Evolutionary conservation across 92 coral and sea anemone species (phyloP).

Genomic region (Micromussa lordhowensis): DNA sequence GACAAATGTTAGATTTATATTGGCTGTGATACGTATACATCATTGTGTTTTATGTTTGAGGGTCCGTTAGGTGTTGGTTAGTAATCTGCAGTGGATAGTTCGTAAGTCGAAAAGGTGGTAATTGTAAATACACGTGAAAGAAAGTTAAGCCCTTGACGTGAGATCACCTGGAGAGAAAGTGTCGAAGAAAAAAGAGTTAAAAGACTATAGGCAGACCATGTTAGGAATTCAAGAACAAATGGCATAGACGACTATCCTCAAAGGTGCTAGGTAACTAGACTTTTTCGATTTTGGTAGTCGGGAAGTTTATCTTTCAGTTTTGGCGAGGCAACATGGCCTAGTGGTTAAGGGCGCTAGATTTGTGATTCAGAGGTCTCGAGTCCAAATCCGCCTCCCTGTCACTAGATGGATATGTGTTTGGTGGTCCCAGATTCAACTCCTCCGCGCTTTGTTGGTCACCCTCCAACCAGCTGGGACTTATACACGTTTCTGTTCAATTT

Average conservation of each 20-base stretch:
- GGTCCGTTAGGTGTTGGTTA: neutral
- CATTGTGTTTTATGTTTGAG: neutral
- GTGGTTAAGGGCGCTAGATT: no score
- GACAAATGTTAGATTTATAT: neutral
- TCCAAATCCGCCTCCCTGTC: no score
- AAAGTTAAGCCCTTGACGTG: neutral
- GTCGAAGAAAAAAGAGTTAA: neutral
- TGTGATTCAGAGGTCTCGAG: no score
- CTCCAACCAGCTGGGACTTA: no score
- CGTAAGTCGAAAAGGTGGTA: neutral
- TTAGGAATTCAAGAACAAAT: neutral
- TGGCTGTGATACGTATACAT: neutral
- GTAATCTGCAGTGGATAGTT: neutral
- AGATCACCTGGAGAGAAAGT: conserved; percentile 1
- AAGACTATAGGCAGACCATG: no score
- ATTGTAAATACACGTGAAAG: neutral
- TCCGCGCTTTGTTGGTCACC: no score
- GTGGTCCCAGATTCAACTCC: no score
- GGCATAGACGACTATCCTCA: neutral
- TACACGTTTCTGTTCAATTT: no score
- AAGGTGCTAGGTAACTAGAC: neutral
- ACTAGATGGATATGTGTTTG: no score
- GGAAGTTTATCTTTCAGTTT: no score
- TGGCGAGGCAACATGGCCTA: no score
- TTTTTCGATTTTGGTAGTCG: no score